These are phyloP conservation scores for Machimus rusticus DNA, from an alignment of 2,888 invertebrate genomes.

Conservation along the genomic window DNA sequence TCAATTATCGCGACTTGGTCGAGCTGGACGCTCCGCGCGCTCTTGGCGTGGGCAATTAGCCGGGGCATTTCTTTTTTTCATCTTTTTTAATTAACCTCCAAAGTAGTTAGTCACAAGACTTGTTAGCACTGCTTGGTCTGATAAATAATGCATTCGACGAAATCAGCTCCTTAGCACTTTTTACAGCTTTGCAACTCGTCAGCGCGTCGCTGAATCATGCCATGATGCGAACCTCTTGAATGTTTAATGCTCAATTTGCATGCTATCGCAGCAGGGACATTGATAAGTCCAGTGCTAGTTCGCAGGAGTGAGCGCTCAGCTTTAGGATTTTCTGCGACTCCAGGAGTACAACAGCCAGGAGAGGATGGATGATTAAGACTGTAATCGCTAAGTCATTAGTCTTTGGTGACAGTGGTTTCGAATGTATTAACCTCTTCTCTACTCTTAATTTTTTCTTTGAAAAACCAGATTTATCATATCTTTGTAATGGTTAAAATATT, in stretches of 20 bases:
- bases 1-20: neutral
- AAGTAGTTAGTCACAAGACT: conserved; percentile 16
- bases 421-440: neutral
- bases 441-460: no score
- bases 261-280: neutral
- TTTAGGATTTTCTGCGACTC: neutral
- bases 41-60: neutral
- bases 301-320: neutral
- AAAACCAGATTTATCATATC: no score
- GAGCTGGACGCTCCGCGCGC: neutral
- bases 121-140: neutral
- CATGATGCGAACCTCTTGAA: neutral
- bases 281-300: conserved; percentile 1
- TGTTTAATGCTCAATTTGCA: conserved; percentile 19
- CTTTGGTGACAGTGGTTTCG: neutral
- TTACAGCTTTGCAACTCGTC: conserved; percentile 2
- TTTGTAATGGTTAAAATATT: no score
- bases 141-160: conserved; percentile 13
- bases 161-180: neutral
- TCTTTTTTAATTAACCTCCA: conserved; percentile 10
- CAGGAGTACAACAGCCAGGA: neutral
- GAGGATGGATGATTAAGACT: neutral
- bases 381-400: neutral
- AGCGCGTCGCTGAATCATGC: neutral
- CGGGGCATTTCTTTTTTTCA: neutral